Evolutionary conservation across 2,797 vertebrate species (phyloP).

Genomic region (Scleropages formosus): DNA sequence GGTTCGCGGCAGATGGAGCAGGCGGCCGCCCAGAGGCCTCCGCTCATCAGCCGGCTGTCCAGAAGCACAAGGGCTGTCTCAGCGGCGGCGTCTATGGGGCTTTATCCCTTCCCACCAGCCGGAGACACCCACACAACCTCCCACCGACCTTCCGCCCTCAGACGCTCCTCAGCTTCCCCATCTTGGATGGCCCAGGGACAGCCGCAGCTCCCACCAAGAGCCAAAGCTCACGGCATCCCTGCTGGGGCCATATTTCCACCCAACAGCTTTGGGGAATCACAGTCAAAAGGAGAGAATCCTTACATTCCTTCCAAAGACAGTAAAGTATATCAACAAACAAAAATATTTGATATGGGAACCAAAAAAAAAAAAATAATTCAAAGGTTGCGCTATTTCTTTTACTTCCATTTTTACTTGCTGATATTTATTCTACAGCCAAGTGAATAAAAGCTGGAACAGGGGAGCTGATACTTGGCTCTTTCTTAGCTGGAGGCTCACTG

Average conservation of each 20-base stretch:
- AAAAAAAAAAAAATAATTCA: background rate
- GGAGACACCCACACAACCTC: too few species aligned
- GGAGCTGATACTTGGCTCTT: background rate
- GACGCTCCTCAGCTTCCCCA: too few species aligned
- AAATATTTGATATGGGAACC: background rate
- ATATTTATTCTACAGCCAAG: background rate
- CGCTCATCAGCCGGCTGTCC: too few species aligned
- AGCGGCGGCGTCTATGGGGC: too few species aligned
- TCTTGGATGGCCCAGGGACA: too few species aligned
- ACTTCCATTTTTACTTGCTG: background rate
- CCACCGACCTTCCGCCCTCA: too few species aligned
- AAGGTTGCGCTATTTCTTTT: background rate
- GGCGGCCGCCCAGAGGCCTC: too few species aligned
- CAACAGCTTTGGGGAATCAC: background rate
- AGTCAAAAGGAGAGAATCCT: background rate
- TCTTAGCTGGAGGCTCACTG: background rate
- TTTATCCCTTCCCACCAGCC: too few species aligned
- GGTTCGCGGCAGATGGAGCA: too few species aligned
- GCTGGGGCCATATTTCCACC: background rate
- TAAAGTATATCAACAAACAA: too few species aligned
- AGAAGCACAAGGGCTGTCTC: too few species aligned
- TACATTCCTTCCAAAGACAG: background rate
- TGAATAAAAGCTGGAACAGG: background rate
- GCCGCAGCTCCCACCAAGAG: background rate
- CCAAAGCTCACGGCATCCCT: too few species aligned